phyloP scores from a whole-genome alignment of 2,888 invertebrate genomes.

The Coelinius sp. region DNA sequence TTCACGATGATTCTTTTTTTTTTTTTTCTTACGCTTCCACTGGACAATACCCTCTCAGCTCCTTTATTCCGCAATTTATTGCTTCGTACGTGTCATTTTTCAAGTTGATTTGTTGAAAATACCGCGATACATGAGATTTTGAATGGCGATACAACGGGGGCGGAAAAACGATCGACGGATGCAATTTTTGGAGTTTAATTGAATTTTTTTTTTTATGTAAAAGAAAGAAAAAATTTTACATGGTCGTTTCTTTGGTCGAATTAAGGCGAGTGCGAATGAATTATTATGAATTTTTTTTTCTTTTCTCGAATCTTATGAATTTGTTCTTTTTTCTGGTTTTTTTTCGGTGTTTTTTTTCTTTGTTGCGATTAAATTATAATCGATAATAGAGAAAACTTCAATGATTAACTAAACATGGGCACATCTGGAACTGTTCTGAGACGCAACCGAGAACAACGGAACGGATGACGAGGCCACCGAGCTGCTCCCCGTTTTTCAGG shows the following conservation, averaged over 20 bases:
- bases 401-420: slow-evolving; percentile 70
- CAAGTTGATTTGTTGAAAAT: background rate
- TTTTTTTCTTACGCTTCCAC: slow-evolving; percentile 24
- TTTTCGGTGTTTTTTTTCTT: slow-evolving; percentile 35
- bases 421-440: slow-evolving; percentile 71
- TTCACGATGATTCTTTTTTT: slow-evolving; percentile 7
- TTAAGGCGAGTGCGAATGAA: slow-evolving; percentile 34
- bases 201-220: background rate
- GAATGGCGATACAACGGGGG: background rate
- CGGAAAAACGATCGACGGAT: background rate
- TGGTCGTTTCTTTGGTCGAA: slow-evolving; percentile 15
- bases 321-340: slow-evolving; percentile 38
- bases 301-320: slow-evolving; percentile 18
- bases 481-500: slow-evolving; percentile 11
- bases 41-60: slow-evolving; percentile 7
- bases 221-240: background rate
- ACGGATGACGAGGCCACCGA: slow-evolving; percentile 31
- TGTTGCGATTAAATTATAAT: slow-evolving; percentile 44
- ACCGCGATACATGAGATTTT: background rate
- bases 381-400: slow-evolving; percentile 65
- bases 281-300: slow-evolving; percentile 19
- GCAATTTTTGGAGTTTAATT: slow-evolving; percentile 22
- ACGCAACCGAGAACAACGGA: slow-evolving; percentile 18
- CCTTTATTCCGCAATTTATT: slow-evolving; percentile 1
- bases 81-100: background rate